Evolutionary conservation across 2,888 invertebrate species (phyloP), one percentile per base, ranked within the genome.

Genomic region (Cheilosia soror): DNA sequence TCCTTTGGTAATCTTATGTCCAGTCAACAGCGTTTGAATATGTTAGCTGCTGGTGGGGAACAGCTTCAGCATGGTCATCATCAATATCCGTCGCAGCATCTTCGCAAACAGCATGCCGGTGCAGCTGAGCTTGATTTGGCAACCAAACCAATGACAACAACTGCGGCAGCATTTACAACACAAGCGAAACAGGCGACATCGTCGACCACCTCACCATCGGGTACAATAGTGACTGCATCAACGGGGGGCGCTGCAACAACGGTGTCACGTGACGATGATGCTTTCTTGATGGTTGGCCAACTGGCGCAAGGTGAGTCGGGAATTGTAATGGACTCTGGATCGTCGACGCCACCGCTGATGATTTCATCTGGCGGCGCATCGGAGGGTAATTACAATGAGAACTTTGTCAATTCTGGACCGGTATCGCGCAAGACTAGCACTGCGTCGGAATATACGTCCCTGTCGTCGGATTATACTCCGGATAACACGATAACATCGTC

Each of bases 371-470:
- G 42, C 5, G 75, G 33, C 3, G 27, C 44, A 7, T 47, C 66
- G 11, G 79, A 79, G 0, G 29, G n/a, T 0, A 55, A 58, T 44
- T 60, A 37, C 27, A 79, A n/a, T 66, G 84, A 86, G 25, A 62
- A 68, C 73, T 20, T 88, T n/a, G 88, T 89, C 13, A 90, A 88
- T 9, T 92, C 92, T 1, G 90, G 89, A 5, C 89, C 91, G 4
- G 89, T 93, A 3, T 94, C 94, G 0, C 90, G 94, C n/a, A 94
- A 94, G 88, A 94, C 94, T 0, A 94, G 94, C 88, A 94, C 94
- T 0, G 93, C 94, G 5, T 94, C 94, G 25, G 92, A 92, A 78
- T 92, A 92, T 60, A 92, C 92, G 2, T 92, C 92, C 2, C 85
- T 92, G 3, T 92, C 92, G 7, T 92, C 91, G 20, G 94, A 94